Conservation (phyloP, 1,140 invertebrate species). For the Aphis craccivora region DNA sequence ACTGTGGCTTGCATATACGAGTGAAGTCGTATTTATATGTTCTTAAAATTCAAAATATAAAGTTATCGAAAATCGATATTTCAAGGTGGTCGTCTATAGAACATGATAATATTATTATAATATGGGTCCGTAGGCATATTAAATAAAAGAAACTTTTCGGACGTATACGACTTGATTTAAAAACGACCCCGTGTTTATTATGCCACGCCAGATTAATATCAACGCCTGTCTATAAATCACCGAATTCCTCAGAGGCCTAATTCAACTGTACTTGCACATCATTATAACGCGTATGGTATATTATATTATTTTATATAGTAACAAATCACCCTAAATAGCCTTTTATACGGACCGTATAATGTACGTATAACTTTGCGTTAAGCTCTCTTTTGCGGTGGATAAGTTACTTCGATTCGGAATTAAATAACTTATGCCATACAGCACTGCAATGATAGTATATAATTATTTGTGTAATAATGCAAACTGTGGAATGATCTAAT, state of each 20-base stretch:
- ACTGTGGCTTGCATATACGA: neutral
- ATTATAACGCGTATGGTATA: neutral
- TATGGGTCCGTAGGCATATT: neutral
- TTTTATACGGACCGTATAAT: neutral
- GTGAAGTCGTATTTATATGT: neutral
- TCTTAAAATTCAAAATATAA: neutral
- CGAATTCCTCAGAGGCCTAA: neutral
- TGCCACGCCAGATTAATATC: neutral
- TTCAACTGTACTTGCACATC: neutral
- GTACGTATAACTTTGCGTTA: neutral
- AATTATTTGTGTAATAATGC: neutral
- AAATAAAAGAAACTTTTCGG: neutral
- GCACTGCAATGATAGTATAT: neutral
- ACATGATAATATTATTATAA: neutral
- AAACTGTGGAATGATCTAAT: neutral
- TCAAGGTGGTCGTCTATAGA: neutral
- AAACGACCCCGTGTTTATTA: neutral
- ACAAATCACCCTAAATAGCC: conserved; percentile 8
- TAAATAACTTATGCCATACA: conserved; percentile 4
- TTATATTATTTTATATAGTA: conserved; percentile 17
- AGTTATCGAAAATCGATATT: neutral
- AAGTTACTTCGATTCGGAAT: neutral
- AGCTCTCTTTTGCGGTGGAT: neutral
- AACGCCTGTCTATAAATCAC: neutral
- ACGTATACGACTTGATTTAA: neutral